These are phyloP conservation scores for Apoda limacodes DNA, from an alignment of 2,888 invertebrate species.

Conservation along the genomic window DNA sequence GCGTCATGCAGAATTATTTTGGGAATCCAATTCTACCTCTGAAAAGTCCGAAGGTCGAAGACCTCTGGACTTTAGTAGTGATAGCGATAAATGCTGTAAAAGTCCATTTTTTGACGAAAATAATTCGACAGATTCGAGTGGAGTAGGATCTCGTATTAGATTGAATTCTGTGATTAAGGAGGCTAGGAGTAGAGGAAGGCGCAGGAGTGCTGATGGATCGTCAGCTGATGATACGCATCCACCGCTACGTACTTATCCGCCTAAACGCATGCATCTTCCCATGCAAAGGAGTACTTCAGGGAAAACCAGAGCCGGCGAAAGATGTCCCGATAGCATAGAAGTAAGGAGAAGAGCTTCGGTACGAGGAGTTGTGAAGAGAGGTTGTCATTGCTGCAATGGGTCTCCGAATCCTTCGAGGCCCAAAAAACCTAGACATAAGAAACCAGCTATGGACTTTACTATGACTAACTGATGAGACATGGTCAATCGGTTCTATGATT, in stretches of 20 bases:
- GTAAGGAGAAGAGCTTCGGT: constrained; percentile 46
- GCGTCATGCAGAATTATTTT: constrained; percentile 49
- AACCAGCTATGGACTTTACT: constrained; percentile 40
- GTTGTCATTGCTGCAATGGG: constrained; percentile 73
- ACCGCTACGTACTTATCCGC: constrained; percentile 50
- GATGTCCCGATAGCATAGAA: constrained; percentile 31
- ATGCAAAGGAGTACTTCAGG: constrained; percentile 57
- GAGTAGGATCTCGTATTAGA: constrained; percentile 43
- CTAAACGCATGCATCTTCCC: constrained; percentile 38
- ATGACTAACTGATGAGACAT: neutral
- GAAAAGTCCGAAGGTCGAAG: constrained; percentile 44
- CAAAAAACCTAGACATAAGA: constrained; percentile 47
- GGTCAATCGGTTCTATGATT: constrained; percentile 10
- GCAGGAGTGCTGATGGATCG: constrained; percentile 39
- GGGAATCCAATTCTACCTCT: constrained; percentile 55
- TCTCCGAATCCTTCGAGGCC: constrained; percentile 64
- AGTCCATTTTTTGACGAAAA: constrained; percentile 55
- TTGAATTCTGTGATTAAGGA: constrained; percentile 63
- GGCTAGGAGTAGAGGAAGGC: constrained; percentile 37
- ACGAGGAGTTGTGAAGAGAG: constrained; percentile 71
- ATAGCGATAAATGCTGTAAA: constrained; percentile 61
- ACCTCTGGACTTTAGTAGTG: constrained; percentile 52
- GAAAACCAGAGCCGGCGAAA: constrained; percentile 41
- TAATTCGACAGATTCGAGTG: constrained; percentile 54
- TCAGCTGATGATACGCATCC: constrained; percentile 44